phyloP scores from a whole-genome alignment of 1,140 invertebrate species.

The Drosophila murphyi region DNA sequence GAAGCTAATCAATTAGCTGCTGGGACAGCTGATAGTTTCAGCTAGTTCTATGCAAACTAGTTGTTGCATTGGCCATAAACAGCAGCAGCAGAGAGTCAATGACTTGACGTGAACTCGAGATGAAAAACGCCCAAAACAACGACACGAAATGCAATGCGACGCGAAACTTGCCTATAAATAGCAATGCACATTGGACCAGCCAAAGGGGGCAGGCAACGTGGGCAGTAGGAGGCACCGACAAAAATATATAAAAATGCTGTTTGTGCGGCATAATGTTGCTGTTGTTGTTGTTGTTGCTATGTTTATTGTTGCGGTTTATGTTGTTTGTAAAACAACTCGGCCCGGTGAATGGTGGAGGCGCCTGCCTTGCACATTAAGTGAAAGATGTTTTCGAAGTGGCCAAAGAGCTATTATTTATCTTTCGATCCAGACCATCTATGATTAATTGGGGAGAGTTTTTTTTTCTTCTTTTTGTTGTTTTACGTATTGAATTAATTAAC shows the following conservation, averaged over 20 bases:
- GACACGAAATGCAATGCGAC: constrained; percentile 44
- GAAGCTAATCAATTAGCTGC: constrained; percentile 1
- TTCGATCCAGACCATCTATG: background rate
- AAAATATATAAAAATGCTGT: constrained; percentile 31
- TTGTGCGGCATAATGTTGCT: constrained; percentile 34
- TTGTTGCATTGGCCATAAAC: constrained; percentile 34
- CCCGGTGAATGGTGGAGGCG: constrained; percentile 53
- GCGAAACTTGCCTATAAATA: constrained; percentile 65
- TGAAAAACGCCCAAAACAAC: constrained; percentile 52
- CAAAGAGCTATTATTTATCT: constrained; percentile 12
- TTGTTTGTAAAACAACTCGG: constrained; percentile 43
- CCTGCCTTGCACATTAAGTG: constrained; percentile 16
- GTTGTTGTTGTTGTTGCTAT: constrained; percentile 30
- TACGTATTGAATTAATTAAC: background rate
- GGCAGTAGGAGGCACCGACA: constrained; percentile 8
- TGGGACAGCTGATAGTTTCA: background rate
- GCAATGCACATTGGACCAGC: constrained; percentile 14
- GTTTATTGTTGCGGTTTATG: background rate
- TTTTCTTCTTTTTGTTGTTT: background rate
- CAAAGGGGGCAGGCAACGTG: constrained; percentile 17
- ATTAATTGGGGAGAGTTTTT: background rate
- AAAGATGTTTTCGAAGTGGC: constrained; percentile 32
- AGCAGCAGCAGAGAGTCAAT: constrained; percentile 54
- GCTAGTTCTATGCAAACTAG: constrained; percentile 33
- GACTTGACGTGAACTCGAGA: constrained; percentile 72